Evolutionary conservation across 2,888 invertebrate genomes (phyloP), one percentile per base, ranked within the genome.

Genomic region (Athripsodes cinereus): DNA sequence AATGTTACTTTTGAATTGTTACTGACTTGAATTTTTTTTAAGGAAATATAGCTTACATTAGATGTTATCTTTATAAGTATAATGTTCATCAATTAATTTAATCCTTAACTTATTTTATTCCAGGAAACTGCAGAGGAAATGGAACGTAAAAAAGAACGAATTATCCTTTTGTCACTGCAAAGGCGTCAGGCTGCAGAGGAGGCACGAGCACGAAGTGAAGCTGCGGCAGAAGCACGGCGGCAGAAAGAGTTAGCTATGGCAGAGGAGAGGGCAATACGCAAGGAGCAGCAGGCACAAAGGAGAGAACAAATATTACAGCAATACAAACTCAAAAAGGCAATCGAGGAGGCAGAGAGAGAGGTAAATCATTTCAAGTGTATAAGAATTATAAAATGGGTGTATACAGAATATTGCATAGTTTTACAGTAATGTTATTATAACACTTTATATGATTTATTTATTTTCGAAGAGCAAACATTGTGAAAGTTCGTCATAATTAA

Each of bases 181-280:
- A 82, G 97, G 68, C 87, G 92, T 66, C 93, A 94, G 71, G 89
- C 93, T 65, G 92, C 92, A 67, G 96, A 96, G 72, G 91, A 90
- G 73, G 84, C 88, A 60, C 87, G 91, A 63, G 86, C 87, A 64
- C 81, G 87, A 35, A 92, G 93, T 68, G 96, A 96, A 72, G 85
- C 84, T 57, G 91, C 92, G 67, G 81, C 86, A 8, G 87, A 89
- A 54, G 84, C 87, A 55, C 80, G 90, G 62, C 79, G 85, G 53
- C 91, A 91, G 67, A 79, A 85, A 51, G 91, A 92, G 66, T 87
- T 88, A 63, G 80, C 84, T 62, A 88, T 87, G 67, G 83, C 83
- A 68, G 87, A 94, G 71, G 83, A 87, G 71, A 82, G 91, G 76
- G 77, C 82, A 65, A 79, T 84, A 67, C 78, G 90, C 69, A 84